phyloP scores from a whole-genome alignment of 2,113 vertebrate species.

The Genyomyrus donnyi region DNA sequence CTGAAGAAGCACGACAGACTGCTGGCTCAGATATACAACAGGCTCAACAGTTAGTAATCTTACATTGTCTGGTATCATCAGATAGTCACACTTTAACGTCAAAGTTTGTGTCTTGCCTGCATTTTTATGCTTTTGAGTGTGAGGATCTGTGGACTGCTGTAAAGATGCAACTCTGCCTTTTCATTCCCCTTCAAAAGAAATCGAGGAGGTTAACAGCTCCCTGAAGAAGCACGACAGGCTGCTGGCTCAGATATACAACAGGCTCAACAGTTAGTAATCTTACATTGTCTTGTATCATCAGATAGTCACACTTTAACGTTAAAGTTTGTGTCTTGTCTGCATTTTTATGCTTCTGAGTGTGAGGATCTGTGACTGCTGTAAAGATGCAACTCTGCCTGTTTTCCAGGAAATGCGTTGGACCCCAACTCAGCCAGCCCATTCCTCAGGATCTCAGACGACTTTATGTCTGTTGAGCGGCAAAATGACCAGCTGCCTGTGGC shows the following conservation, averaged over 20 bases:
- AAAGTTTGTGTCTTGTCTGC: background rate
- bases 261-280: background rate
- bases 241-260: background rate
- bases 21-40: background rate
- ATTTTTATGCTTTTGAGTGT: background rate
- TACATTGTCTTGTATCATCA: background rate
- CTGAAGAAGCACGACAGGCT: background rate
- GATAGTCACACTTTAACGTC: background rate
- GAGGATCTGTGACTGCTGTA: background rate
- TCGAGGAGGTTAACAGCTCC: background rate
- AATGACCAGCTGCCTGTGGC: constrained; percentile 7
- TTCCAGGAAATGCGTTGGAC: constrained; percentile 25
- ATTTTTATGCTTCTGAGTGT: background rate
- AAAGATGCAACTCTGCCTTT: too few species aligned
- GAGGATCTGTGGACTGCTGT: too few species aligned
- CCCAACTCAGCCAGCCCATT: constrained; percentile 32
- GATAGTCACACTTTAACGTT: background rate
- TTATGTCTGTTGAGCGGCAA: constrained; percentile 33
- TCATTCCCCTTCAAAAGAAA: background rate
- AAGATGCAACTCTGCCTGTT: background rate
- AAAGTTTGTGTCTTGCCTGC: background rate
- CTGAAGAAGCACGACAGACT: background rate
- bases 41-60: background rate
- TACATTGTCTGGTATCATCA: background rate
- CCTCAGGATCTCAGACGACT: constrained; percentile 36